A percentile compares a stretch with the other conserved stretches of the same genome.
phyloP scores from a whole-genome alignment of 2,113 vertebrate genomes.

The Macrotus californicus region DNA sequence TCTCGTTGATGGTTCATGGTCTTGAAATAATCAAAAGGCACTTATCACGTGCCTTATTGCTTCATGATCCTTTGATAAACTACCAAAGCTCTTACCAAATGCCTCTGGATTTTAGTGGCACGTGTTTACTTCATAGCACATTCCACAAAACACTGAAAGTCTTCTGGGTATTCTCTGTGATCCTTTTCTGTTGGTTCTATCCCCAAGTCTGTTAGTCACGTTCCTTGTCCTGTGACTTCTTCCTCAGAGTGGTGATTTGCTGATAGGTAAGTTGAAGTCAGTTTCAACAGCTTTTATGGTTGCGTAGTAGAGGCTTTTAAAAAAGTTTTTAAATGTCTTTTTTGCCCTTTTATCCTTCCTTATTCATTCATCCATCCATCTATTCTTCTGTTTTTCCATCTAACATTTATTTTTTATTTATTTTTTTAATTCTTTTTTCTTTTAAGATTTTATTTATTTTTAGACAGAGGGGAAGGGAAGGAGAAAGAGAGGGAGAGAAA shows the following conservation, averaged over 20 bases:
- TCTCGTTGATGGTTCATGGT: not conserved
- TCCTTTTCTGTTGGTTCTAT: not conserved
- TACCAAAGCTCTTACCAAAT: not conserved
- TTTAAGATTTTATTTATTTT: too few relatives aligned
- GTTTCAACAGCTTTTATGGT: not conserved
- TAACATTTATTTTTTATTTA: not conserved
- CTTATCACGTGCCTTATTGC: not conserved
- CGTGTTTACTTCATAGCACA: not conserved
- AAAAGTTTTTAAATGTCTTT: not conserved
- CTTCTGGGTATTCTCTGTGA: not conserved
- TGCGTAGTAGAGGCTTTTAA: not conserved
- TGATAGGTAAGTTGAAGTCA: not conserved
- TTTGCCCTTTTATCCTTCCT: not conserved
- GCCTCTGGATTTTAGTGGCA: not conserved
- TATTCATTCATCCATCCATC: not conserved
- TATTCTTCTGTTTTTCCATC: not conserved
- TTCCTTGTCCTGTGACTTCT: not conserved
- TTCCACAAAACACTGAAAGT: not conserved
- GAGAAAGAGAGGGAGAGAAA: too few relatives aligned
- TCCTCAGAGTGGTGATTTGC: not conserved
- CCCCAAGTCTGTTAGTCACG: not conserved
- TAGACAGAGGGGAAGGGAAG: too few relatives aligned
- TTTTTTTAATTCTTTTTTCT: too few relatives aligned
- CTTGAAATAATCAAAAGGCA: slow-evolving; percentile 20
- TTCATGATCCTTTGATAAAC: not conserved